Conservation (phyloP, 2,888 invertebrate genomes). For the Zootermopsis nevadensis region DNA sequence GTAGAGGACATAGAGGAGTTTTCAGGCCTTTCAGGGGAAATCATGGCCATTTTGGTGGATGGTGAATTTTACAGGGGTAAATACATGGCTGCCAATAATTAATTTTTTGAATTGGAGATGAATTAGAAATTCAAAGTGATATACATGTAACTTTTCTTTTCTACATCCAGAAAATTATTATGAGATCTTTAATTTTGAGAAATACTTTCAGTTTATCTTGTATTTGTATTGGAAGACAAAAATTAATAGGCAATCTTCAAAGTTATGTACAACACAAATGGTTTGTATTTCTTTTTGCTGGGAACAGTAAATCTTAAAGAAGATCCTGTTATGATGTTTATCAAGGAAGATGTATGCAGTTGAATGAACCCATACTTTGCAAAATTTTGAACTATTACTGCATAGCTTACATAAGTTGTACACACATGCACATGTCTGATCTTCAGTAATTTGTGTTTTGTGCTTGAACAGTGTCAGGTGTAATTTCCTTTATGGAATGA, state of each 20-base stretch:
- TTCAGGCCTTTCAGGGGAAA: slow-evolving; percentile 48
- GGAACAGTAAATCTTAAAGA: background rate
- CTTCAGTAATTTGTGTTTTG: background rate
- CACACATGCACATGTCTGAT: slow-evolving; percentile 3
- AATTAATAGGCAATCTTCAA: background rate
- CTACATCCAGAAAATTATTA: background rate
- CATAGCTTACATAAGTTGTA: background rate
- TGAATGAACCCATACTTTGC: background rate
- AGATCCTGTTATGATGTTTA: background rate
- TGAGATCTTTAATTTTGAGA: background rate
- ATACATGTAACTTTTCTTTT: background rate
- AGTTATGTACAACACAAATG: background rate
- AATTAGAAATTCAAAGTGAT: background rate
- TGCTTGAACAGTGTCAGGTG: background rate
- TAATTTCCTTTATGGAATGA: background rate
- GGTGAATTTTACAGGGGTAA: slow-evolving; percentile 34
- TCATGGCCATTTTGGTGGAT: slow-evolving; percentile 44
- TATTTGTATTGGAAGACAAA: background rate
- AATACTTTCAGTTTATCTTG: background rate
- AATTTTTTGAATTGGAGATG: background rate
- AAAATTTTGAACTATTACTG: background rate
- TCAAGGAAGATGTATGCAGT: background rate
- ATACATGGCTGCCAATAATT: background rate
- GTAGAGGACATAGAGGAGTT: slow-evolving; percentile 39
- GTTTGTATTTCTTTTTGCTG: slow-evolving; percentile 6